Base-by-base conservation (phyloP, 2,888 invertebrate genomes). In the Yponomeuta cagnagella region DNA sequence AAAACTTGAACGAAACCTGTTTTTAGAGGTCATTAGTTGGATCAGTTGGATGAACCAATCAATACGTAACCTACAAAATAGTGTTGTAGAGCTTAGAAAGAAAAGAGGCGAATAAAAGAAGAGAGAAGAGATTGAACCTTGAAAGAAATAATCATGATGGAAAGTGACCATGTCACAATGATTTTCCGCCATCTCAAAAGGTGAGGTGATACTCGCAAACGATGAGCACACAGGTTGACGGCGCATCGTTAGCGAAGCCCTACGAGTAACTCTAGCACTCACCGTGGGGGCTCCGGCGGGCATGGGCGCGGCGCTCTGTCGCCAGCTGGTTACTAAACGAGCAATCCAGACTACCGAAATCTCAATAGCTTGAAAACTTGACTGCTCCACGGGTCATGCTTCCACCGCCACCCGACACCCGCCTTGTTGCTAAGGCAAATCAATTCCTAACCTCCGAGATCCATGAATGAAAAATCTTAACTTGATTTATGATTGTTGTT, bases 221-320 rank as follows among this genome's bases (percentile, higher is more conserved):
- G 52, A 15, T 58, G 52, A 58, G 43, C 43, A 58, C 52, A 58
- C 52, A 58, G 52, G 15, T 15, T 15, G 15, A 15, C 15, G 52
- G 52, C 52, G 85, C 86, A 86, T 85, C 85, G 77, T 82, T 75
- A 74, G 81, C 79, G 90, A 91, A 90, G 85, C 89, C 91, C 90
- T 91, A 92, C 80, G 52, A 58, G 15, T 58, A 58, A 87, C 87
- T 80, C 82, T 90, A 92, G 79, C 84, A 92, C 91, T 92, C 85
- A 91, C 91, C 91, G 86, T 0, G 52, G 52, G 52, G 86, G 84
- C 85, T 85, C 84, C 84, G 82, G 87, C 52, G 52, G 82, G 86
- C 91, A 92, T 92, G 90, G 91, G 91, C 91, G 91, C 91, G 89
- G 90, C 90, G 88, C 89, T 48, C 64, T 15, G 48, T 84, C 85